Conservation (phyloP, 2,113 vertebrate species). For the Corythoichthys intestinalis region DNA sequence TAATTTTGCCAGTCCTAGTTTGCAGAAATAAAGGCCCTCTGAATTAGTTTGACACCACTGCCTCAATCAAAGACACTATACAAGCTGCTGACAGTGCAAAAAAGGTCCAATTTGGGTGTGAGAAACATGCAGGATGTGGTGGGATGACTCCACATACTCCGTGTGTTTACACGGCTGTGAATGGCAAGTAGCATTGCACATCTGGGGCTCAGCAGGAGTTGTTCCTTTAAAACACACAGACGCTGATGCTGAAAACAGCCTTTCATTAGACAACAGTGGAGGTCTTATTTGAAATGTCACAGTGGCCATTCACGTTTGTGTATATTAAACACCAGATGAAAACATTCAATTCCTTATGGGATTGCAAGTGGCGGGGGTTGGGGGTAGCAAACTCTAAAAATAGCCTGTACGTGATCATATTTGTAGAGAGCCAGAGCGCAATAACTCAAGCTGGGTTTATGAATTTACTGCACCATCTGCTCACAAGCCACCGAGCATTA, state of each 20-base stretch:
- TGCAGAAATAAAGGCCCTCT: too few relatives aligned
- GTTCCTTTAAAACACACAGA: slow-evolving; percentile 51
- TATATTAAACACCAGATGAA: neutral
- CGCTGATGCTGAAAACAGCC: slow-evolving; percentile 40
- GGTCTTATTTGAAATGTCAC: slow-evolving; percentile 17
- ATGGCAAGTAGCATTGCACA: slow-evolving; percentile 45
- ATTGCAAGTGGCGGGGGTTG: neutral
- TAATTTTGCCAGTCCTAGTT: too few relatives aligned
- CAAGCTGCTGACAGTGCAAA: slow-evolving; percentile 43
- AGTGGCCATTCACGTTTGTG: neutral
- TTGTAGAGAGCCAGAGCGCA: slow-evolving; percentile 41
- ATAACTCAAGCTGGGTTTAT: slow-evolving; percentile 43
- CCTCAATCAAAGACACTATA: too few relatives aligned
- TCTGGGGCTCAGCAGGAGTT: slow-evolving; percentile 52
- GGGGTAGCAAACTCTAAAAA: slow-evolving; percentile 41
- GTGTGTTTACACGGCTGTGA: slow-evolving; percentile 35
- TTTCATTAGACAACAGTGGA: slow-evolving; percentile 43
- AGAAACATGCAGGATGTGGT: slow-evolving; percentile 61
- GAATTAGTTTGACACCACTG: too few relatives aligned
- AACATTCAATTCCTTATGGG: neutral
- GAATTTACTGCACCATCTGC: slow-evolving; percentile 49
- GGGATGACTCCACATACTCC: slow-evolving; percentile 36
- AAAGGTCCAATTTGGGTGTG: slow-evolving; percentile 44
- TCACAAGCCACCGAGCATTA: slow-evolving; percentile 46
- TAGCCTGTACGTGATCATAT: slow-evolving; percentile 41